Evolutionary conservation across 2,113 vertebrate genomes (phyloP), one percentile per base, ranked within the genome.

Genomic region (Marmota flaviventris): DNA sequence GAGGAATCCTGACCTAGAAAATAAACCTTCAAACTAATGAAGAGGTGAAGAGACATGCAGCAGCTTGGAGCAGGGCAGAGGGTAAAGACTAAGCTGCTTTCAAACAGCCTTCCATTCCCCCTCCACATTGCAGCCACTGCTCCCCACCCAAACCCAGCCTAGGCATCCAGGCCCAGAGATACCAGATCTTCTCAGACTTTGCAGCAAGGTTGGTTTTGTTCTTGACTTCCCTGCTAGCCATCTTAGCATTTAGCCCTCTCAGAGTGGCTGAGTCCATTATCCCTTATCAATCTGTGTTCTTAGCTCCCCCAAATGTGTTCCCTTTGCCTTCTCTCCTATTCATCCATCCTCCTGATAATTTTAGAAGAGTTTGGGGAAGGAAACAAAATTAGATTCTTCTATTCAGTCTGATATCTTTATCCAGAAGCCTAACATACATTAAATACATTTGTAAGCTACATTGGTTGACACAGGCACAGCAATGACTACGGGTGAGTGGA

Each of bases 301-400:
- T 45, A 39, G 69, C 61, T 93, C 82, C 78, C 78, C 25, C 65
- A 83, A 83, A 63, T 69, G 56, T 56, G 56, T 56, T 56, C 17
- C 5, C 18, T 56, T 86, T 48, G 48, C 34, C 67, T 79, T 17
- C 42, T 95, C 82, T 83, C 69, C 70, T 88, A 24, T 56, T 88
- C 32, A 72, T 39, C 9, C 65, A 45, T 88, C 48, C 51, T 84
- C 42, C 1, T 77, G 82, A 18, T 56, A 56, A 61, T 73, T 87
- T 87, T 82, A 37, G 53, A 87, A 95, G 29, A 18, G n/a, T 32
- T 89, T 89, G 2, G 29, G 27, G 39, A 51, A 81, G 32, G 65
- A 63, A 39, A 6, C 20, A 85, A 83, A 94, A 72, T 79, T 58
- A 58, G 87, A 87, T 45, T 76, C 2, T 1, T 70, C 29, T 73